Percentiles rank a stretch among this genome's conserved stretches.
These are phyloP conservation scores for Sthenelais limicola DNA, from an alignment of 2,888 invertebrate species.

Conservation along the genomic window DNA sequence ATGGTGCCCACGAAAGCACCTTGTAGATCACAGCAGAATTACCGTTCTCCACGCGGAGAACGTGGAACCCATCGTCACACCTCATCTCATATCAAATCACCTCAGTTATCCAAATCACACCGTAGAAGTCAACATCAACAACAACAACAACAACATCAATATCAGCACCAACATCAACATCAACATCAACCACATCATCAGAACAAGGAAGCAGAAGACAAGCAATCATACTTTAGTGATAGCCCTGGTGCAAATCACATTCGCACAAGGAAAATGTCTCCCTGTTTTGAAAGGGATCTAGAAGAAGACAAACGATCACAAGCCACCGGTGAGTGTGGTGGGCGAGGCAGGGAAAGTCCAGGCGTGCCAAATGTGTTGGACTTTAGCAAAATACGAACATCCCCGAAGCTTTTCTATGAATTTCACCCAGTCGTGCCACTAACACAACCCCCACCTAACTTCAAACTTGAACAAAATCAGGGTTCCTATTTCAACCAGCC, in stretches of 20 bases:
- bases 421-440: conserved; percentile 7
- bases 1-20: conserved; percentile 28
- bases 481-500: not conserved
- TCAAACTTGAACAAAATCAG: conserved; percentile 5
- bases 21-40: conserved; percentile 25
- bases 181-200: not conserved
- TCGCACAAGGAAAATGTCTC: conserved; percentile 2
- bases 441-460: conserved; percentile 2
- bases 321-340: conserved; percentile 4
- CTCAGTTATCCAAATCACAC: too few relatives aligned
- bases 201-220: conserved; percentile 1
- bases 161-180: not conserved
- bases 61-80: not conserved
- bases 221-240: not conserved
- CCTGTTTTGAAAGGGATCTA: not conserved
- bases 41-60: conserved; percentile 14
- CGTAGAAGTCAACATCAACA: not conserved
- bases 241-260: not conserved
- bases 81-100: not conserved
- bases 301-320: not conserved
- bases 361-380: conserved; percentile 16
- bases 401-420: conserved; percentile 20
- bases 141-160: not conserved
- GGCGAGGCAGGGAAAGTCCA: conserved; percentile 28
- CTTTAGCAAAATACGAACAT: not conserved